Evolutionary conservation across 1,140 invertebrate genomes (phyloP), one percentile per base, ranked within the genome.

Genomic region (Halesus radiatus): DNA sequence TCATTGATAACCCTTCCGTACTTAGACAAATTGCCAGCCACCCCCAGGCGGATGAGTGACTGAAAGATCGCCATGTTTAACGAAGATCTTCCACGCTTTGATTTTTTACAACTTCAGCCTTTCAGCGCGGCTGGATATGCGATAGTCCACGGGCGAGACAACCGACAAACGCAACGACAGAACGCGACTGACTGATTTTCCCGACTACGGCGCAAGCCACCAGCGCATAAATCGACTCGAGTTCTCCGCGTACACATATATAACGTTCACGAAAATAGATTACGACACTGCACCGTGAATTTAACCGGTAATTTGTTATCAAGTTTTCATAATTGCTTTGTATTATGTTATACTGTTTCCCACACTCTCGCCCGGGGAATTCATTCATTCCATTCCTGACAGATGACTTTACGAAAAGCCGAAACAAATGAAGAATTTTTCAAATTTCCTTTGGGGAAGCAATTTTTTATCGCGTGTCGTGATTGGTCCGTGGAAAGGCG

Each of bases 31-130:
- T 73, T 76, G 15, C 70, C 52, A 6, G 78, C 29, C 29, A 83
- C 53, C 3, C 81, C 81, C 1, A 76, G 75, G 6, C 81, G 75
- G 7, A 78, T 23, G 26, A 79, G 52, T 15, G 81, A 73, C 64
- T 80, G 81, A 18, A 83, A 72, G 60, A 83, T 80, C 8, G 78
- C 78, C 81, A 83, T 83, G 15, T 29, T 53, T 7, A 45, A 45
- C 13, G 26, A 16, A 16, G 68, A 53, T 32, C 16, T 13, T 32
- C 50, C 29, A 68, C 32, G 29, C 8, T 15, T 3, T 7, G 18
- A 20, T 16, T 1, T 64, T 18, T 50, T 16, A 32, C 45, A 60
- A 72, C 45, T 66, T 32, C 29, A 66, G 29, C 62, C 62, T 29
- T 66, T 26, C 26, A 6, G 26, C 26, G 62, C 23, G 62, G 62